Conservation (phyloP, 2,113 vertebrate genomes). For the Sinocyclocheilus anshuiensis region DNA sequence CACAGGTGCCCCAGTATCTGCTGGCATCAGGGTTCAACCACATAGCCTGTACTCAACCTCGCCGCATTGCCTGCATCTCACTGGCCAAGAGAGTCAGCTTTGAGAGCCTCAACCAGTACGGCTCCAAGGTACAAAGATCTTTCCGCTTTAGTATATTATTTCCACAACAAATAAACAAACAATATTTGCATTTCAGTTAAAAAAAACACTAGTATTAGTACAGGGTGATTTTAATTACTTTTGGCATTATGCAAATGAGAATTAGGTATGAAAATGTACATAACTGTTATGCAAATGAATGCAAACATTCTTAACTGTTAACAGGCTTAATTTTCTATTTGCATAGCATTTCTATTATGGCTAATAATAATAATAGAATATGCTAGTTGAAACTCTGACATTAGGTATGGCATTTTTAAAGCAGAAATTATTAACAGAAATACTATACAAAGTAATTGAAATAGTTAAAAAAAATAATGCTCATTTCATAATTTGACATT, state of each 20-base stretch:
- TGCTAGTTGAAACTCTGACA: not conserved
- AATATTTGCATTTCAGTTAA: not conserved
- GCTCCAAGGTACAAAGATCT: constrained; percentile 77
- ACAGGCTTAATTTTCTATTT: not conserved
- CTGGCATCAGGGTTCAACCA: constrained; percentile 78
- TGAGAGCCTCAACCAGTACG: constrained; percentile 88
- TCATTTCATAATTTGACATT: no score
- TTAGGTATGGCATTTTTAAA: not conserved
- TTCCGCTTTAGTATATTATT: not conserved
- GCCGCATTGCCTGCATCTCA: constrained; percentile 86
- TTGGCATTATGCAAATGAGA: not conserved
- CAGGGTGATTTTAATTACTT: not conserved
- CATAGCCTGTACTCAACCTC: constrained; percentile 86
- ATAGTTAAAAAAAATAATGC: no score
- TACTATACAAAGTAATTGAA: no score
- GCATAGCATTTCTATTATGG: not conserved
- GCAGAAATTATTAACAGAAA: no score
- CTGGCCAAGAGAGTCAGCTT: constrained; percentile 86
- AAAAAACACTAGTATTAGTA: not conserved
- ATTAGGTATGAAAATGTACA: not conserved
- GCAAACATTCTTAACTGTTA: not conserved
- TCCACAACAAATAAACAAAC: not conserved
- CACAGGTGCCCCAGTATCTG: constrained; percentile 91
- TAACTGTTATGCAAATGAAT: not conserved
- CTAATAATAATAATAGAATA: not conserved